Evolutionary conservation across 2,113 vertebrate genomes (phyloP), one percentile per base, ranked within the genome.

Genomic region (Takifugu bimaculatus): DNA sequence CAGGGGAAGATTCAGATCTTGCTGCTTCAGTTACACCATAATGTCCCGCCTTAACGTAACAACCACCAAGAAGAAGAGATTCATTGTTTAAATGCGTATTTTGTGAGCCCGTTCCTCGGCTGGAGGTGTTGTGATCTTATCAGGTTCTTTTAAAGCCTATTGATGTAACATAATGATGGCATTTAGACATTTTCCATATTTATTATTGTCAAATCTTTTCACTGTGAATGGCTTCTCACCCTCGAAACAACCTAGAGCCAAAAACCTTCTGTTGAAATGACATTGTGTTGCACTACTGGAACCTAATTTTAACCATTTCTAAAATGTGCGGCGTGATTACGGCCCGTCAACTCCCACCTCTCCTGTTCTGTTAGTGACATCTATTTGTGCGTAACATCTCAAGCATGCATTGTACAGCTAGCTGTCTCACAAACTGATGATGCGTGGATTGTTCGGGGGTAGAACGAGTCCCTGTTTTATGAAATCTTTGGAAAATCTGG

Each of bases 51-150:
- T 75, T 20, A 68, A 75, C 32, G 67, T 55, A 65, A 48, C 51
- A 57, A 68, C 52, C 32, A 29, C 49, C 13, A 63, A 0, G n/a
- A 39, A 63, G 68, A 64, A 70, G 62, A 69, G 72, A 79, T 73
- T 74, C 77, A 79, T 65, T 70, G 68, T 87, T 78, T 57, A 68
- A 80, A 62, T 64, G 44, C 25, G 57, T 74, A 65, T 83, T 84
- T 88, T 86, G 74, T 82, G 77, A 82, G 80, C 69, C 13, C 53
- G 52, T 70, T 75, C 66, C 58, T 78, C 58, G 45, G 69, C 74
- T 77, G 29, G 70, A 79, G 84, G 80, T 70, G 76, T 86, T 79
- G 70, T 74, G 44, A 79, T 77, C 70, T 65, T 86, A 76, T 82
- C 59, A 50, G 26, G 55, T 79, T 77, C 53, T 74, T 79, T 79